Base-by-base conservation (phyloP, 2,797 vertebrate species). In the Ambastaia sidthimunki region DNA sequence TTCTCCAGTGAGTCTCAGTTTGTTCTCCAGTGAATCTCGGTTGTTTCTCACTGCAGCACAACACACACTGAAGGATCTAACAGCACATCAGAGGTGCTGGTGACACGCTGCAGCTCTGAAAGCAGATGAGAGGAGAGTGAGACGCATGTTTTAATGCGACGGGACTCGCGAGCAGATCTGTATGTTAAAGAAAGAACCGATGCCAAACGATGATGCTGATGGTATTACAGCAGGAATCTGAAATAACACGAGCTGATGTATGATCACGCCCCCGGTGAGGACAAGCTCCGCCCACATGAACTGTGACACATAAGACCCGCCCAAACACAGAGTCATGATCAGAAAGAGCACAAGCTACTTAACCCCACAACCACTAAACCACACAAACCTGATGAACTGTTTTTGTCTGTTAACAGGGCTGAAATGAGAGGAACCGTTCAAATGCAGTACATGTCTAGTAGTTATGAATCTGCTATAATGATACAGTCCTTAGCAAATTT, bases 121-220 rank as follows among this genome's bases (percentile, higher is more conserved):
- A 44, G 70, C 68, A 52, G 70, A 34, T 65, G 59, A 80, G 52
- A 60, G 70, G 15, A 62, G 37, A 80, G 67, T 76, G 34, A 84
- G 83, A 83, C 80, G 83, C 68, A 77, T 76, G 81, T 74, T 62
- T 92, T 92, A 93, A 93, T 93, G 89, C 90, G 90, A 92, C 89
- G 88, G 76, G 89, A 88, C 87, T 88, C 86, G 90, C 85, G 90
- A 44, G 74, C 85, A 81, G 87, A 89, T 87, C 90, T 62, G 59
- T 25, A 31, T 62, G 59, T 28, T 31, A 23, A 62, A 28, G 25
- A 59, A 83, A 82, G 87, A 87, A 87, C 86, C 86, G 75, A 50
- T 18, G 52, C 34, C 71, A 31, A 72, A 25, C 21, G 21, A 23
- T 50, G 69, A 48, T 28, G 34, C 34, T 37, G 50, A 52, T 37